Conservation (phyloP, 2,797 vertebrate genomes). For the Phoebastria nigripes region DNA sequence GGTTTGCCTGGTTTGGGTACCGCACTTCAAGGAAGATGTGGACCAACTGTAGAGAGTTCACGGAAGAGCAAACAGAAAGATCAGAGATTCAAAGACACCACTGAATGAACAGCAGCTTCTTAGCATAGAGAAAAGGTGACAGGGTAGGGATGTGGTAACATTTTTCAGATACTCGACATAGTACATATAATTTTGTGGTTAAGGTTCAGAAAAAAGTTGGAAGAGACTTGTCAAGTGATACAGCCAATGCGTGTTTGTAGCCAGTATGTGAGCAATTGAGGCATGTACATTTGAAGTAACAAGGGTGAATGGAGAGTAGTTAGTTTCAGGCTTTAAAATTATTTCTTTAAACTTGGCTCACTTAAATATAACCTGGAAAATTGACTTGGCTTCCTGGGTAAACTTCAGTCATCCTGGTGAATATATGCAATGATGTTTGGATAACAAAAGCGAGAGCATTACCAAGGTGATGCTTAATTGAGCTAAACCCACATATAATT, state of each 20-base stretch:
- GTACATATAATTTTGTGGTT: background rate
- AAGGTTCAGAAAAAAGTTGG: background rate
- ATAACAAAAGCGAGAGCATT: conserved; percentile 51
- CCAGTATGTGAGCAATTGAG: background rate
- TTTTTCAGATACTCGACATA: background rate
- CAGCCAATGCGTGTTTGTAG: background rate
- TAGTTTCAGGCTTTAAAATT: conserved; percentile 5
- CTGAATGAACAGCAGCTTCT: background rate
- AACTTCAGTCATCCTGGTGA: conserved; percentile 31
- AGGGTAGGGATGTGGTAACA: background rate
- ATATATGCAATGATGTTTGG: background rate
- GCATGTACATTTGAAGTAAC: background rate
- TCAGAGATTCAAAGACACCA: background rate
- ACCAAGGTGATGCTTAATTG: conserved; percentile 52
- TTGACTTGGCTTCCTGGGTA: conserved; percentile 18
- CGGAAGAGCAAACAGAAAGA: background rate
- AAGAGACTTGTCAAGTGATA: background rate
- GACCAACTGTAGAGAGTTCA: background rate
- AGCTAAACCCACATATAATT: conserved; percentile 15
- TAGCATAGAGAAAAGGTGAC: background rate
- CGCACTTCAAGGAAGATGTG: background rate
- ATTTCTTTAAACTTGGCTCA: conserved; percentile 20
- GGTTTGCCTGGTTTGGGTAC: background rate
- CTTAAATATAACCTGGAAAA: conserved; percentile 1
- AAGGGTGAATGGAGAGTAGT: background rate